Evolutionary conservation across 2,797 vertebrate species (phyloP), one percentile per base, ranked within the genome.

Genomic region (Streptopelia turtur): DNA sequence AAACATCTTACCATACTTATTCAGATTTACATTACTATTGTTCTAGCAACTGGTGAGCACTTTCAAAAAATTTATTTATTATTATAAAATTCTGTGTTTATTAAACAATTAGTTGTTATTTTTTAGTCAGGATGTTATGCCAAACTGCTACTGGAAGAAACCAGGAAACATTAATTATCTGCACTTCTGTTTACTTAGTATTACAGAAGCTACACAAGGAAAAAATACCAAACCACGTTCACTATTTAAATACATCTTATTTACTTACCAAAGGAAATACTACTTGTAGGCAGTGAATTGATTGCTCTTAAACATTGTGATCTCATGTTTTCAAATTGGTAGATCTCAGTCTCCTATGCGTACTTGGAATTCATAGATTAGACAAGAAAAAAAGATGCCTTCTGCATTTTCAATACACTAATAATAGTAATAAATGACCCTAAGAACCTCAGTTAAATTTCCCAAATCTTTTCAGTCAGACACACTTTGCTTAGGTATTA

Each of bases 111-210:
- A 59, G 27, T 59, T 68, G 25, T 21, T 83, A 35, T 60, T 75
- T 81, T 94, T 84, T 1, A 80, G 47, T 65, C 31, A 75, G 65
- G 16, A 86, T 56, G 16, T n/a, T 79, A 82, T 14, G 57, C 33
- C 61, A 87, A 83, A 45, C 23, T 81, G 74, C 50, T 87, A 78
- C 70, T 86, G 41, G 30, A 90, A 86, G 53, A 93, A 92, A 76
- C 41, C 56, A 50, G 72, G 72, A 75, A 43, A 47, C 1, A 4
- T 47, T 81, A 30, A 30, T 79, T 86, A 92, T 41, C 74, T 81
- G 45, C 65, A 76, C 64, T 82, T 86, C 33, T 56, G n/a, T 56
- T 77, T 78, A 87, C 23, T 61, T 45, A 49, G 33, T n/a, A 30
- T 75, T 53, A 82, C 18, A 78, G 77, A 71, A 65, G 9, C 66